phyloP scores from a whole-genome alignment of 1,140 invertebrate genomes.

The Drosophila watanabei region DNA sequence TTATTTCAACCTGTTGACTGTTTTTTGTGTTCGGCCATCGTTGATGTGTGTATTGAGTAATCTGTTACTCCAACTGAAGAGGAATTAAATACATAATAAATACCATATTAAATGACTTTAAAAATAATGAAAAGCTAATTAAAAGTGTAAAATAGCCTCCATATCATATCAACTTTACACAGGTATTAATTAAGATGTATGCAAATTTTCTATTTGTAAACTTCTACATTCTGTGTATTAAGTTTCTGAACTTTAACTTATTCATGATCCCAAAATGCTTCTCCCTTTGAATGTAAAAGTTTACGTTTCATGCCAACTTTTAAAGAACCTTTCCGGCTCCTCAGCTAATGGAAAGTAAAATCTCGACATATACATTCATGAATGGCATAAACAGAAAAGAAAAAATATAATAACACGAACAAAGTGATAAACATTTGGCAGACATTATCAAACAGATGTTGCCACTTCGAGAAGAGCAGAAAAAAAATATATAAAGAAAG shows the following conservation, averaged over 20 bases:
- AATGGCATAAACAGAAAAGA: slow-evolving; percentile 27
- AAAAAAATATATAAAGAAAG: slow-evolving; percentile 22
- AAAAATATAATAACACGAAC: slow-evolving; percentile 33
- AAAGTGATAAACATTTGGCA: slow-evolving; percentile 56
- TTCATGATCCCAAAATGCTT: slow-evolving; percentile 12
- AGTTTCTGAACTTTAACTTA: slow-evolving; percentile 12
- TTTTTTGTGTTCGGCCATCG: slow-evolving; percentile 18
- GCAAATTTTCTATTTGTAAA: not conserved
- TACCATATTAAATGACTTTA: not conserved
- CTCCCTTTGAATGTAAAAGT: not conserved
- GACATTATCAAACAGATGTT: slow-evolving; percentile 57
- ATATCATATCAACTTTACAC: not conserved
- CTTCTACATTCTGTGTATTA: not conserved
- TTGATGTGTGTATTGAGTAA: slow-evolving; percentile 3
- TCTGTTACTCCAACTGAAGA: not conserved
- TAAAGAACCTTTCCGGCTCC: slow-evolving; percentile 14
- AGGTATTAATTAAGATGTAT: not conserved
- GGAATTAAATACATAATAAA: not conserved
- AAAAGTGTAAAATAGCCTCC: not conserved
- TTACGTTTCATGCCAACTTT: slow-evolving; percentile 15
- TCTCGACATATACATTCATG: slow-evolving; percentile 45
- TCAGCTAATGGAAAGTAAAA: slow-evolving; percentile 21
- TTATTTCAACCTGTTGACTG: slow-evolving; percentile 45
- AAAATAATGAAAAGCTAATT: not conserved
- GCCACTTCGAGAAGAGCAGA: slow-evolving; percentile 10